phyloP scores from a whole-genome alignment of 2,113 vertebrate species.

The Steatornis caripensis region DNA sequence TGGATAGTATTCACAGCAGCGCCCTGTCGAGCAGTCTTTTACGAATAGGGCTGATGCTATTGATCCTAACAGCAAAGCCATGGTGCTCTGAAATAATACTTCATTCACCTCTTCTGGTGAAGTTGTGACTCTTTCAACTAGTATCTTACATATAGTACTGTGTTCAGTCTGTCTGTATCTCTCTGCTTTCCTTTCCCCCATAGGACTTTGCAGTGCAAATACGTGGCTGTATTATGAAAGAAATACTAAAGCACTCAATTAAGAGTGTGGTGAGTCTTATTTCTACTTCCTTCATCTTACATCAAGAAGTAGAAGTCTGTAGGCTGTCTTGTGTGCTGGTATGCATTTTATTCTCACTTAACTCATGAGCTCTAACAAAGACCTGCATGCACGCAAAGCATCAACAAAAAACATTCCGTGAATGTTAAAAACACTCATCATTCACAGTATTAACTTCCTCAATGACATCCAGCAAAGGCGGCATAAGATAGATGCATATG shows the following conservation, averaged over 20 bases:
- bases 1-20: not conserved
- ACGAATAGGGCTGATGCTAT: not conserved
- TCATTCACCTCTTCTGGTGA: not conserved
- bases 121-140: not conserved
- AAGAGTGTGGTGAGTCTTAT: not conserved
- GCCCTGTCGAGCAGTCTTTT: not conserved
- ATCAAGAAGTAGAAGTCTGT: not conserved
- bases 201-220: not conserved
- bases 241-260: not conserved
- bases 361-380: not conserved
- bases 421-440: not conserved
- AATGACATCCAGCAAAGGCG: not conserved
- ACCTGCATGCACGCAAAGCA: not conserved
- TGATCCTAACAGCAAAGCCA: not conserved
- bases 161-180: not conserved
- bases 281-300: not conserved
- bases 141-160: not conserved
- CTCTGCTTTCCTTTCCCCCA: not conserved
- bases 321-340: not conserved
- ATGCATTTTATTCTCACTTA: not conserved
- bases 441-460: not conserved
- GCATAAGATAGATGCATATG: fast-evolving
- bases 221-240: not conserved
- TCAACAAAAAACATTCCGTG: not conserved
- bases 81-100: not conserved